These are phyloP conservation scores for Luffia ferchaultella DNA, from an alignment of 2,888 invertebrate species.

Conservation along the genomic window DNA sequence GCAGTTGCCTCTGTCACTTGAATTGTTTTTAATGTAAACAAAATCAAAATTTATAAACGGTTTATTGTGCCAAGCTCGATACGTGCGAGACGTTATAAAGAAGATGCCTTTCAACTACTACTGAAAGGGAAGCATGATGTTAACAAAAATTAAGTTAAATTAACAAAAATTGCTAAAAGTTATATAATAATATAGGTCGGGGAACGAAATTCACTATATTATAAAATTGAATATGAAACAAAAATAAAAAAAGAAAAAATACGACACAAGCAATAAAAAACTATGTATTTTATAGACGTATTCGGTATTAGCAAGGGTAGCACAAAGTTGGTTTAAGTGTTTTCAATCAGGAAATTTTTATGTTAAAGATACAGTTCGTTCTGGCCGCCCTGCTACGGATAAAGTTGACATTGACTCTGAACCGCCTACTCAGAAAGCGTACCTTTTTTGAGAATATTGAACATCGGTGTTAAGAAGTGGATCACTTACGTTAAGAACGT, in stretches of 20 bases:
- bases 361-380: neutral
- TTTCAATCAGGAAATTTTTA: neutral
- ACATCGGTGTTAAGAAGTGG: neutral
- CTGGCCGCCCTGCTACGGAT: no score
- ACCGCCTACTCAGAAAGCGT: neutral
- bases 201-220: neutral
- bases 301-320: neutral
- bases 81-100: neutral
- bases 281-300: neutral
- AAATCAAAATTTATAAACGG: constrained; percentile 36
- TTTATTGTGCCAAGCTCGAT: neutral
- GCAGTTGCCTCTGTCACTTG: constrained; percentile 26
- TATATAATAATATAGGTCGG: no score
- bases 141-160: no score
- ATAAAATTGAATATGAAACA: neutral
- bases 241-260: neutral
- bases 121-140: neutral
- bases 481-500: neutral
- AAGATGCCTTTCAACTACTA: no score
- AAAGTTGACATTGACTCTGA: no score
- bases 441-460: neutral
- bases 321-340: neutral
- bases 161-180: no score
- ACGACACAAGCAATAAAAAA: neutral
- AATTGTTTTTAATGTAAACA: constrained; percentile 52